A percentile compares a stretch with the other conserved stretches of the same genome.
Evolutionary conservation across 2,888 invertebrate species (phyloP).

Genomic region (Rhaphigaster nebulosa): DNA sequence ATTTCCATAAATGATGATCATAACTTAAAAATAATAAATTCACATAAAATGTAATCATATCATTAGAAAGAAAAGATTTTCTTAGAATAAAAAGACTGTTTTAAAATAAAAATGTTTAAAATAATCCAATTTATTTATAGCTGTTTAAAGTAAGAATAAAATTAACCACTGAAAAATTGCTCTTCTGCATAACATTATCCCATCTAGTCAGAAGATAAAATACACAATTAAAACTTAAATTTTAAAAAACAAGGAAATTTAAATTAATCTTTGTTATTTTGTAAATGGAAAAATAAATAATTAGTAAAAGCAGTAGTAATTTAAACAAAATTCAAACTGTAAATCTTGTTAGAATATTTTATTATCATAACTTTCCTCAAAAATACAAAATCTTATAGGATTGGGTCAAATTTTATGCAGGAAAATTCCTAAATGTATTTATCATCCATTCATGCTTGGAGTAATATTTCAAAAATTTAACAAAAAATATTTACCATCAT

Average conservation of each 20-base stretch:
- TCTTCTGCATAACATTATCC: no score
- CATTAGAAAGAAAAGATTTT: no score
- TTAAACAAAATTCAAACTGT: background rate
- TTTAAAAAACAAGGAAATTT: background rate
- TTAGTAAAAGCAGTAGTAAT: background rate
- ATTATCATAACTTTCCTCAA: background rate
- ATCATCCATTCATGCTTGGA: no score
- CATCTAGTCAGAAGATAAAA: no score
- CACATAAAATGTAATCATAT: no score
- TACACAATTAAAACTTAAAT: background rate
- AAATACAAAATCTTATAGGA: background rate
- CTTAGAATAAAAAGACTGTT: no score
- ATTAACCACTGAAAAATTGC: no score
- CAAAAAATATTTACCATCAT: background rate
- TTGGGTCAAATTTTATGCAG: background rate
- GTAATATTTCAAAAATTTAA: background rate
- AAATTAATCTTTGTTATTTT: background rate
- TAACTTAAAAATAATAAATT: no score
- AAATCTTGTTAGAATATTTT: slow-evolving; percentile 6
- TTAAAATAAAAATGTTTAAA: no score
- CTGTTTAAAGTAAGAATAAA: no score
- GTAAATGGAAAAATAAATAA: background rate
- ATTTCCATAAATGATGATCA: no score
- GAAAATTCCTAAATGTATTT: background rate
- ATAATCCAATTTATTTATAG: no score